Conservation (phyloP, 2,888 invertebrate species). For the Cheilosia vernalis region DNA sequence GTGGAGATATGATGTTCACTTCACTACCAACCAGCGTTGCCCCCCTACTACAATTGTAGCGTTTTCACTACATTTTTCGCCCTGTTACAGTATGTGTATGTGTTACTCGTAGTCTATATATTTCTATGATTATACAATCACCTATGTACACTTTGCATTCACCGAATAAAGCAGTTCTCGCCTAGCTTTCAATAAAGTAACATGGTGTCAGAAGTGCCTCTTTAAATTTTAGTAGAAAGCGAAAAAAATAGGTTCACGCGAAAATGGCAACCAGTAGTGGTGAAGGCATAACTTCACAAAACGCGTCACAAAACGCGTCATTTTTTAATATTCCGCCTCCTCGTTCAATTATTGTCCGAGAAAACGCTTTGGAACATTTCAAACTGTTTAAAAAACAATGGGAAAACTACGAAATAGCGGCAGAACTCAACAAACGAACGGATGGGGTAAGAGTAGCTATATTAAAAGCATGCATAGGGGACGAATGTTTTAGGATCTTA, state of each 20-base stretch:
- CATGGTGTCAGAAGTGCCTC: background rate
- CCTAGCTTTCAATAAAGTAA: background rate
- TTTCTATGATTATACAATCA: too few relatives aligned
- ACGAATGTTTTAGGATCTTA: slow-evolving; percentile 25
- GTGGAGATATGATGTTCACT: too few relatives aligned
- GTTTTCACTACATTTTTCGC: too few relatives aligned
- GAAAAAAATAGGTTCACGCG: background rate
- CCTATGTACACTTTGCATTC: too few relatives aligned
- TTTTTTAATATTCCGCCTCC: background rate
- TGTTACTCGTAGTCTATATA: too few relatives aligned
- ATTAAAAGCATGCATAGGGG: slow-evolving; percentile 8
- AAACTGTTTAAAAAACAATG: slow-evolving; percentile 22
- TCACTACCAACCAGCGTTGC: too few relatives aligned
- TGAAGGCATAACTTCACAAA: background rate
- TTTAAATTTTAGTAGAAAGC: background rate
- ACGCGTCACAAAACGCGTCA: background rate
- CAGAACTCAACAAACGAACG: slow-evolving; percentile 1
- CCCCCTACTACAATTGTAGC: too few relatives aligned
- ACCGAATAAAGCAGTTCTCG: too few relatives aligned
- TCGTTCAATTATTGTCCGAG: background rate
- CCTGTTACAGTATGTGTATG: too few relatives aligned
- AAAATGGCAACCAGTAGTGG: slow-evolving; percentile 7
- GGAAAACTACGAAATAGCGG: slow-evolving; percentile 8
- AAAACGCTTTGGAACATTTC: background rate
- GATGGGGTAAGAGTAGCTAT: slow-evolving; percentile 32